A percentile compares a stretch with the other conserved stretches of the same genome.
These are phyloP conservation scores for Erythrocercus mccallii DNA, from an alignment of 2,113 vertebrate species.

Conservation along the genomic window DNA sequence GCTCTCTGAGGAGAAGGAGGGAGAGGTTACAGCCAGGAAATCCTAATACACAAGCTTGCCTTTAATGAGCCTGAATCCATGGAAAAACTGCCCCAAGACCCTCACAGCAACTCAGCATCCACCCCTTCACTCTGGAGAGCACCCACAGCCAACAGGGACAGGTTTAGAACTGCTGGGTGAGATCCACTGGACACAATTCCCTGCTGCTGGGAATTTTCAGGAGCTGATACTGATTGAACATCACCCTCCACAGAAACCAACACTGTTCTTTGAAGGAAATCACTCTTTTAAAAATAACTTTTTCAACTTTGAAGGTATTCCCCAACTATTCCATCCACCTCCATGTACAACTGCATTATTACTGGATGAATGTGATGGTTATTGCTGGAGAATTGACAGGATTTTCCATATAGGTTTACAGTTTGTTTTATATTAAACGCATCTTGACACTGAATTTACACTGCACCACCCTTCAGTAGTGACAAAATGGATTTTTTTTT, in stretches of 20 bases:
- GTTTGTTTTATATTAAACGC: neutral
- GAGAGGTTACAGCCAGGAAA: conserved; percentile 32
- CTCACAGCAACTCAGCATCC: neutral
- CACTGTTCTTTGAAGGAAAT: neutral
- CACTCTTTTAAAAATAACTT: neutral
- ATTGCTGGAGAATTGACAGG: neutral
- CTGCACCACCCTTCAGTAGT: neutral
- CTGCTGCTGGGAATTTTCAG: neutral
- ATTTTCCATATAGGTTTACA: neutral
- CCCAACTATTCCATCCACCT: neutral
- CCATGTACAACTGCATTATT: neutral
- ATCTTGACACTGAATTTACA: neutral
- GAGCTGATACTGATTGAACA: neutral
- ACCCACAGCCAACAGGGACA: neutral
- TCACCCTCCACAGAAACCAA: neutral
- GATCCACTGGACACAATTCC: neutral
- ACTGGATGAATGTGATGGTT: neutral
- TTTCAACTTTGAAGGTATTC: no score
- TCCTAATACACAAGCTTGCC: neutral
- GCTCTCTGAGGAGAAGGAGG: conserved; percentile 78
- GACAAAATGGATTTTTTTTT: neutral
- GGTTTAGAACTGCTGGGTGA: neutral
- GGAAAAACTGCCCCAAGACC: neutral
- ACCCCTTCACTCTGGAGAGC: neutral
- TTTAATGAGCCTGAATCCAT: neutral